A percentile compares a stretch with the other conserved stretches of the same genome.
Evolutionary conservation across 2,113 vertebrate genomes (phyloP).

Genomic region (Megaptera novaeangliae): DNA sequence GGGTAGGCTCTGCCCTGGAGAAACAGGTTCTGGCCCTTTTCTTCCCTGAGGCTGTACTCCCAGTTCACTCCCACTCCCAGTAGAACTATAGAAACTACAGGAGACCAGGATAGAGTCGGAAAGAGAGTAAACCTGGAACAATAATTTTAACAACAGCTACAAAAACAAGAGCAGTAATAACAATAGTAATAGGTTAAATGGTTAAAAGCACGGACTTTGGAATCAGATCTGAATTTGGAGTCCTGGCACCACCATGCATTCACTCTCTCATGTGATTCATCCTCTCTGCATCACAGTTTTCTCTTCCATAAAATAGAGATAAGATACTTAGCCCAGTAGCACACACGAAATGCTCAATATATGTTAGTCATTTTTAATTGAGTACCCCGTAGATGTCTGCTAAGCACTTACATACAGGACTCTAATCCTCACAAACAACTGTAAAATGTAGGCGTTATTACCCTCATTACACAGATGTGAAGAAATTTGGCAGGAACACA

Average conservation of each 20-base stretch:
- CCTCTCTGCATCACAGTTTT: neutral
- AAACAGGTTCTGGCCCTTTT: neutral
- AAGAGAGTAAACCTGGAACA: neutral
- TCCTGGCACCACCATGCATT: neutral
- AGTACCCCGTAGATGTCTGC: neutral
- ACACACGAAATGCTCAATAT: neutral
- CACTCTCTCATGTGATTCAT: neutral
- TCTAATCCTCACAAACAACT: neutral
- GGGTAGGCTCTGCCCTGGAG: neutral
- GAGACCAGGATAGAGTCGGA: neutral
- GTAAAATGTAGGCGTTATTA: neutral
- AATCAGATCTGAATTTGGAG: neutral
- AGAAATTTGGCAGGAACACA: neutral
- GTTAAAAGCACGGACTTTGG: neutral
- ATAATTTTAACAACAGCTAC: neutral
- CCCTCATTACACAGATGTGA: neutral
- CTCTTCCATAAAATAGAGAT: neutral
- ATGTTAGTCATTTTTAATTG: neutral
- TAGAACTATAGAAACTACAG: neutral
- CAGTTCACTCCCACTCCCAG: neutral
- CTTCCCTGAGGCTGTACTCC: neutral
- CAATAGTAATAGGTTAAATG: neutral
- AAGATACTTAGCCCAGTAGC: neutral
- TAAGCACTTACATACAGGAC: neutral
- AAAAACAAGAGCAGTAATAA: neutral